Evolutionary conservation across 2,888 invertebrate genomes (phyloP).

Genomic region (Scaptomyza parva): DNA sequence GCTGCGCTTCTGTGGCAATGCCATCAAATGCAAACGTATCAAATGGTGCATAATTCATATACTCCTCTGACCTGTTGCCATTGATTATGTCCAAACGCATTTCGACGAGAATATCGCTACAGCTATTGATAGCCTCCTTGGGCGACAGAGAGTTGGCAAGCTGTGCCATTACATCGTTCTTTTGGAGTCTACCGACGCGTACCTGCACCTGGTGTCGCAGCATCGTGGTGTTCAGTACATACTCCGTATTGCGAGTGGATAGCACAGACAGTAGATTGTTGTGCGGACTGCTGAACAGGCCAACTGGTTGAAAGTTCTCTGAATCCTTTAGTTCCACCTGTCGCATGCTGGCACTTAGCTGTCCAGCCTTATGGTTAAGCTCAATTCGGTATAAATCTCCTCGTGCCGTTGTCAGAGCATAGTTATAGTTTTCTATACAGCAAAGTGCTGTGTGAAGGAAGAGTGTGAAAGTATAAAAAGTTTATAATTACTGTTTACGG

Average conservation of each 20-base stretch:
- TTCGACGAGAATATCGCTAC: conserved; percentile 69
- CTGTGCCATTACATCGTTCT: conserved; percentile 20
- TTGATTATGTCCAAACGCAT: conserved; percentile 73
- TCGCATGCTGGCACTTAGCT: conserved; percentile 49
- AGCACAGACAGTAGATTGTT: conserved; percentile 71
- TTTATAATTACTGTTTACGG: neutral
- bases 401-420: conserved; percentile 66
- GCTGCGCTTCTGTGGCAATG: conserved; percentile 56
- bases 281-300: conserved; percentile 67
- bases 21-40: conserved; percentile 35
- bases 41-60: conserved; percentile 28
- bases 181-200: conserved; percentile 43
- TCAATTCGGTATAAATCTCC: conserved; percentile 59
- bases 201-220: conserved; percentile 18
- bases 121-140: conserved; percentile 38
- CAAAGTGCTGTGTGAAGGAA: conserved; percentile 65
- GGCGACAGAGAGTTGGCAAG: conserved; percentile 17
- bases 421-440: conserved; percentile 53
- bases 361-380: conserved; percentile 41
- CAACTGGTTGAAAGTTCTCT: conserved; percentile 71
- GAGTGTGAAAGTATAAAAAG: neutral
- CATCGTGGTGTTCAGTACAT: conserved; percentile 22
- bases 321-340: conserved; percentile 43
- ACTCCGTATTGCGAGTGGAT: conserved; percentile 71
- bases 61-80: conserved; percentile 44